Base-by-base conservation (phyloP, 2,888 invertebrate genomes). In the Dryadula phaetusa region DNA sequence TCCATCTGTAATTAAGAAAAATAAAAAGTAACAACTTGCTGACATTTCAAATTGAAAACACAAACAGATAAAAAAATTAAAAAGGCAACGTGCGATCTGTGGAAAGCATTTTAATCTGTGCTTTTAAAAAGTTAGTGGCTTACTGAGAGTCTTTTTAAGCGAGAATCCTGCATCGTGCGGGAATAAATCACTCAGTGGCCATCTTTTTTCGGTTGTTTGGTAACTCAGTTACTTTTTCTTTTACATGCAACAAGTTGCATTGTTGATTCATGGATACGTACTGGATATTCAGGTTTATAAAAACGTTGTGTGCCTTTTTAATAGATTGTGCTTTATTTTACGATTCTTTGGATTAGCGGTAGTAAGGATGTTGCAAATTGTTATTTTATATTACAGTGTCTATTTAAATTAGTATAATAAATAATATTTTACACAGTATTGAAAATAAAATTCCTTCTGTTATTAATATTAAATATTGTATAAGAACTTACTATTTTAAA, bases 191-290 rank as follows among this genome's bases (percentile, higher is more conserved):
- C 64, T 56, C 62, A 49, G 66, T 70, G 66, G 49, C 56, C 66
- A 69, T 71, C 52, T 70, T 74, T 74, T 76, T 74, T 75, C 70
- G 70, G 67, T 73, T 67, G 72, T 70, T 65, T 49, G 58, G 49
- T 47, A 56, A 37, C 56, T 56, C 56, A 16, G 64, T 73, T 61
- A 67, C 65, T 71, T 73, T 74, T 75, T 71, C 71, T 75, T 74
- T 75, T 72, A 60, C 62, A 62, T 68, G 74, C 75, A 75, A 75
- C 75, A 75, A 72, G 75, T 74, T 73, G 71, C 64, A 58, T 63
- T 69, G 60, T 65, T 60, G 58, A 60, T 53, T 44, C 61, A 53
- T 44, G 53, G 66, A 53, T 49, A 42, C 64, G 49, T 60, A 49
- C 6, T 60, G 60, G 58, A 52, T 47, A 58, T 58, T 64, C 47